Evolutionary conservation across 2,113 vertebrate genomes (phyloP), one percentile per base, ranked within the genome.

Genomic region (Helogale parvula): DNA sequence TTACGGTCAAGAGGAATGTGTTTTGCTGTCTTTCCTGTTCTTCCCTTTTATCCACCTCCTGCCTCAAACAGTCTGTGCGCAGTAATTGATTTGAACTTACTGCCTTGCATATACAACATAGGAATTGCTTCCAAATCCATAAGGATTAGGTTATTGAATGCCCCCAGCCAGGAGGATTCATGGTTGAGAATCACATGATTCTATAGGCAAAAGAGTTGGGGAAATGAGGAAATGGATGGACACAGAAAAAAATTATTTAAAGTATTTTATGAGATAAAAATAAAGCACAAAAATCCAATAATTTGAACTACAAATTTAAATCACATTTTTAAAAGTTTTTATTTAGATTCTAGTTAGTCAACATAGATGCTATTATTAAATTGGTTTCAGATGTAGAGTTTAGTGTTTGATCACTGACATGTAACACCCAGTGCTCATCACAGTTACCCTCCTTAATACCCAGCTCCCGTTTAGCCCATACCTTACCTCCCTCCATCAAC

Each of bases 211-310:
- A 81, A 71, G 81, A 29, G 12, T 68, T 69, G 41, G 77, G 52
- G 25, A 71, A 54, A 29, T 15, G 21, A 93, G 41, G 52, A 90
- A 63, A 45, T 29, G 27, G 50, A 66, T 45, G 19, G 23, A 31
- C 13, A 79, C 29, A 35, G 7, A 83, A 76, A 23, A 79, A 77
- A 77, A 71, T 71, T 9, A 68, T 88, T 87, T 92, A 2, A 88
- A 63, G 50, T 93, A 27, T 71, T 68, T 94, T 54, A 47, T 83
- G 89, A 96, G 29, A 60, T 83, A 16, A 93, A 90, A 90, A 54
- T 93, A 57, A 87, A 88, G 45, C 3, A 47, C 72, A 29, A 76
- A 76, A 76, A 76, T 45, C 72, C 38, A 76, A 8, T 45, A 47
- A 76, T 76, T 47, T 47, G 41, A 76, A 76, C 25, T 27, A 76